Conservation (phyloP, 2,797 vertebrate genomes). For the Thripadectes ignobilis region DNA sequence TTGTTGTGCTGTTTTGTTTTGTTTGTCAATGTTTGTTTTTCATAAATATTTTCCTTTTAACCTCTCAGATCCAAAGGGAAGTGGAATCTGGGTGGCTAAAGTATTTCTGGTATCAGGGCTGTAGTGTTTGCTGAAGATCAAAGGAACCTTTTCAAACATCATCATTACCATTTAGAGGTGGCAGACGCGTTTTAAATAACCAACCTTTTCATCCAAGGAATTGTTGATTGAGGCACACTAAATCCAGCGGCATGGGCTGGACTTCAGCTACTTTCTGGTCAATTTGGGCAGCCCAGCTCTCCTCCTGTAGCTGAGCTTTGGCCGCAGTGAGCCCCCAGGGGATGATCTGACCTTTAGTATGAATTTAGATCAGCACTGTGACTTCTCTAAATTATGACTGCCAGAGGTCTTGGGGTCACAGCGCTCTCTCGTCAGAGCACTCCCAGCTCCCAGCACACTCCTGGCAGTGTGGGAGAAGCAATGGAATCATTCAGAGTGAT, state of each 20-base stretch:
- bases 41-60: not conserved
- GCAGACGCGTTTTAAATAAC: not conserved
- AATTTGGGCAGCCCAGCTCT: not conserved
- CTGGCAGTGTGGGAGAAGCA: not conserved
- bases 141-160: slow-evolving; percentile 3
- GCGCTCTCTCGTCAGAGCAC: not conserved
- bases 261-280: not conserved
- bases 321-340: not conserved
- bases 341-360: slow-evolving; percentile 24
- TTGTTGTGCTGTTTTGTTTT: not conserved
- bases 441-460: slow-evolving; percentile 14
- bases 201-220: not conserved
- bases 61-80: not conserved
- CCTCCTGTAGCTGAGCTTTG: not conserved
- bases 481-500: not conserved
- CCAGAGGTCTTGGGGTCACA: not conserved
- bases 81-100: not conserved
- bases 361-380: not conserved
- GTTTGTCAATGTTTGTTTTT: not conserved
- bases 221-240: not conserved
- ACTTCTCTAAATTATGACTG: slow-evolving; percentile 24
- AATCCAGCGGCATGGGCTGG: not conserved
- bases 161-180: not conserved
- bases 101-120: not conserved
- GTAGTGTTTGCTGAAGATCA: slow-evolving; percentile 20